phyloP scores from a whole-genome alignment of 2,113 vertebrate genomes.

The Falco punctatus region DNA sequence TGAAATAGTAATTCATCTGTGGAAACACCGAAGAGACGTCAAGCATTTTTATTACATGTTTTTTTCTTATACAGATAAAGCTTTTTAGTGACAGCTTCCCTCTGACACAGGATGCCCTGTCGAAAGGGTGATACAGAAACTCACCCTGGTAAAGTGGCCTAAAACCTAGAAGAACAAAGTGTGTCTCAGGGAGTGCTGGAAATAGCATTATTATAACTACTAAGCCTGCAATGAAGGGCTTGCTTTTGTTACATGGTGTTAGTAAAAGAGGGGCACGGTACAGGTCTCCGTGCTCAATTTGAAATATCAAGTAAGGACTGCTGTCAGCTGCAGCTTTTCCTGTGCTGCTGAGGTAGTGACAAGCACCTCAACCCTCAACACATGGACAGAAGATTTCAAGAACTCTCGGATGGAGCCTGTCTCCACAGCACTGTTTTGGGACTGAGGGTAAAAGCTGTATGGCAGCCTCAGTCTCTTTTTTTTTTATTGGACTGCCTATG shows the following conservation, averaged over 20 bases:
- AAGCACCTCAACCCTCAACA: neutral
- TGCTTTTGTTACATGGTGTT: neutral
- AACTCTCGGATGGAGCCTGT: neutral
- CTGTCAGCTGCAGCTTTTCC: neutral
- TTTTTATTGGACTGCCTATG: neutral
- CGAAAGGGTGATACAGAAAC: neutral
- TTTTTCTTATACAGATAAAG: neutral
- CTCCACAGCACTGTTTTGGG: neutral
- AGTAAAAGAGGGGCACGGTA: neutral
- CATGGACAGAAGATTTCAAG: neutral
- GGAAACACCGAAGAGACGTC: neutral
- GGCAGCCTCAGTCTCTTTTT: neutral
- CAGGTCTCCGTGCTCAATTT: neutral
- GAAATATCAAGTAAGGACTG: neutral
- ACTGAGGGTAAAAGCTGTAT: neutral
- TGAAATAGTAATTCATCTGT: neutral
- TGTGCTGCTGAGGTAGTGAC: neutral
- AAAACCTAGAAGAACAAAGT: neutral
- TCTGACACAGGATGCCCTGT: neutral
- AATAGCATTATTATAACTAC: neutral
- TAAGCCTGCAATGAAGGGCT: neutral
- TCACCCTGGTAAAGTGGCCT: neutral
- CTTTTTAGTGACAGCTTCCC: neutral
- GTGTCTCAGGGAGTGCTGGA: neutral
- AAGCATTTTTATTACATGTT: neutral